Percentiles rank a stretch among this genome's conserved stretches.
phyloP scores from a whole-genome alignment of 2,888 invertebrate genomes.

The Falcaria lacertinaria region DNA sequence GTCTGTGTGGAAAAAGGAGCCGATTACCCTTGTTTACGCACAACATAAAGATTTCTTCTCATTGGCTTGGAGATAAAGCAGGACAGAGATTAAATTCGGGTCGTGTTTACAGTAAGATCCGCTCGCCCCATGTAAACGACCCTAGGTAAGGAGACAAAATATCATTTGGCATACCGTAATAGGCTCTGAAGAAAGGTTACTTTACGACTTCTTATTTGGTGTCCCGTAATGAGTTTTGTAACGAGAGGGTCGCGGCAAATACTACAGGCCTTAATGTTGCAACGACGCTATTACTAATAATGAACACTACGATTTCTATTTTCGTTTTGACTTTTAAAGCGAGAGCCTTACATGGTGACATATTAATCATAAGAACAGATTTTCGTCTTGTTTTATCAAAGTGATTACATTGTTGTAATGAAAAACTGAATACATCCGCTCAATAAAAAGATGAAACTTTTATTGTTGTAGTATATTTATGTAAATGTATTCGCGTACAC shows the following conservation, averaged over 20 bases:
- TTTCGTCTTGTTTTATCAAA: no score
- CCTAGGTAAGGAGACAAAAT: slow-evolving; percentile 63
- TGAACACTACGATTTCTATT: no score
- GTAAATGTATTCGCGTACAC: no score
- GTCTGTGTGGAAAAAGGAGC: slow-evolving; percentile 55
- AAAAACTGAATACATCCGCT: no score
- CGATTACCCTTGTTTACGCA: slow-evolving; percentile 71
- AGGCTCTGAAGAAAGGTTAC: slow-evolving; percentile 63
- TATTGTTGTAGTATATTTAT: no score
- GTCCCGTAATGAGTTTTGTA: slow-evolving; percentile 73
- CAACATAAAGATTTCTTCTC: slow-evolving; percentile 74
- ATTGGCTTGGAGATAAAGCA: slow-evolving; percentile 64
- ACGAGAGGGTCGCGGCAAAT: slow-evolving; percentile 45
- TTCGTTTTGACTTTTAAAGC: no score
- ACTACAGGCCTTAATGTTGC: slow-evolving; percentile 50
- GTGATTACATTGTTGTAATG: no score
- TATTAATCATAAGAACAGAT: no score
- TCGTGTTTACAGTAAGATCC: slow-evolving; percentile 60
- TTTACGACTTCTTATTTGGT: slow-evolving; percentile 72
- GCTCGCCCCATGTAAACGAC: slow-evolving; percentile 63
- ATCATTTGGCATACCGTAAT: slow-evolving; percentile 75
- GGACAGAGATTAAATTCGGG: slow-evolving; percentile 69
- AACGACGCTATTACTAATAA: no score
- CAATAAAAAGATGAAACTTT: no score
- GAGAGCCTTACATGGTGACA: no score